Evolutionary conservation across 2,888 invertebrate genomes (phyloP), one percentile per base, ranked within the genome.

Genomic region (Actias luna): DNA sequence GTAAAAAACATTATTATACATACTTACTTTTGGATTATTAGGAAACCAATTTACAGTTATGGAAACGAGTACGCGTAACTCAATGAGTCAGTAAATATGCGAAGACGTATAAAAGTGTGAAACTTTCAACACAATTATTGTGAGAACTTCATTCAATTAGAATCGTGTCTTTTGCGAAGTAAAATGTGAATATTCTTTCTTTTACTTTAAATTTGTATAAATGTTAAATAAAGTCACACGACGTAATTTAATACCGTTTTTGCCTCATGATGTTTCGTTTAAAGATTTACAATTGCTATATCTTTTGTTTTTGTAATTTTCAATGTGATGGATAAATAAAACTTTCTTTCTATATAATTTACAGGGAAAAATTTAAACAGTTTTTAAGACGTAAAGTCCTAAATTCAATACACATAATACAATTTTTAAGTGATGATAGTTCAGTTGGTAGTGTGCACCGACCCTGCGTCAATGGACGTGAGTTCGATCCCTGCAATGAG

Each of bases 131-230:
- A 66, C 64, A 68, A 64, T 71, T 72, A 67, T 67, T 69, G 62
- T 72, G 68, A 70, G 63, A 76, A 74, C 72, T 73, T 70, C 71
- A 69, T 73, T 74, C 76, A 77, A 79, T 79, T 79, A 77, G 73
- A 64, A 66, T 57, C 61, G 69, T 69, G 69, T 69, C 69, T 64
- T 68, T 60, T 61, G 12, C 25, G 46, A 22, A 50, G 46, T 50
- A 50, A 25, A 50, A 50, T 50, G 5, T 25, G 46, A 50, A 25
- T 50, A 50, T 25, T 50, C 25, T 25, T 25, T 0, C 25, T 50
- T 22, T 12, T 12, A 12, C 25, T 22, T 50, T 50, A 12, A 22
- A 50, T 50, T 50, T 12, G 12, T 10, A 50, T 25, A 50, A 50
- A 50, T 25, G 46, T 50, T 50, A 25, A 12, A 8, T 12, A 50